Evolutionary conservation across 2,113 vertebrate species (phyloP), one percentile per base, ranked within the genome.

Genomic region (Anguilla japonica): DNA sequence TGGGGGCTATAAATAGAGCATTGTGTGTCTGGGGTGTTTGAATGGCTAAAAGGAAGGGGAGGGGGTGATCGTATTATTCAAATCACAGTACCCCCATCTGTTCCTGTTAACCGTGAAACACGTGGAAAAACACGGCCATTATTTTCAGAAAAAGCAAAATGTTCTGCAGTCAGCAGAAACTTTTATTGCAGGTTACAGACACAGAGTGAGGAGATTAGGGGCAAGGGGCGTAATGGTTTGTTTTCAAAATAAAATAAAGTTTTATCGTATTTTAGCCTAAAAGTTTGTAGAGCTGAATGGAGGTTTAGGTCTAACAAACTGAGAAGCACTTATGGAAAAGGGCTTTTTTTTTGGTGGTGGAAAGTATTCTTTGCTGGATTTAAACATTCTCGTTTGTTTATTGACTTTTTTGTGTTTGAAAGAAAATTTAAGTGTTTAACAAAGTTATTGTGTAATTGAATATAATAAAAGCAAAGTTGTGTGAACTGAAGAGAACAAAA

Each of bases 1-100:
- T 11, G 40, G 41, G 85, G 5, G 1, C 93, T 94, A 94, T 94
- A 95, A 95, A 94, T 95, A 95, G 93, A 87, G 88, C 86, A 87
- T 87, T 93, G 94, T 94, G 93, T 94, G 90, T 88, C 86, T 83
- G 67, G 86, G 90, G 90, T 85, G 89, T 88, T 14, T 46, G 43
- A 46, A 87, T 90, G 18, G 53, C 57, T 79, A 91, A 90, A 83
- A 88, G 81, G 88, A 89, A 86, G 88, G 87, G 87, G 85, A 89
- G 87, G 83, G 90, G 88, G 92, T 91, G 91, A 87, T 84, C 71
- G 53, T 20, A 14, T 88, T 88, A 87, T 88, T 88, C 86, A 90
- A 87, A 90, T 78, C 57, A 92, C 89, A 86, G 91, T 89, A 89
- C 71, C 67, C 67, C 67, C 67, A 75, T 75, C 67, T 75, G 67